Evolutionary conservation across 2,888 invertebrate genomes (phyloP).

Genomic region (Leucophora obtusa): DNA sequence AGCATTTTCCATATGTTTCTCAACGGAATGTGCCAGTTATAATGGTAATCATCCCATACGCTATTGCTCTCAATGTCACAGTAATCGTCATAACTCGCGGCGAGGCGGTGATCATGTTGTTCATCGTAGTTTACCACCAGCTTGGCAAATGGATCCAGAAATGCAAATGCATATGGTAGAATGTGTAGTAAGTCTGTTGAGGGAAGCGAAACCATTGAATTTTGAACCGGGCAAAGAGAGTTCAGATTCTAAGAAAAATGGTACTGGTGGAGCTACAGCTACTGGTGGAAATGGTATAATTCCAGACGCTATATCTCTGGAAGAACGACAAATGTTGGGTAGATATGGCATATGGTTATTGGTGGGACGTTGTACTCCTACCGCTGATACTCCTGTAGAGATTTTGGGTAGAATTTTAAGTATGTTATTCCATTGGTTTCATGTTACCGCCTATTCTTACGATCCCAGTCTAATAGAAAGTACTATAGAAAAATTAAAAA

Average conservation of each 20-base stretch:
- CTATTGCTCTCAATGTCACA: slow-evolving; percentile 93
- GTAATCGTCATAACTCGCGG: slow-evolving; percentile 91
- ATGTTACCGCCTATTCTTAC: slow-evolving; percentile 97
- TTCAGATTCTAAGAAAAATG: slow-evolving; percentile 77
- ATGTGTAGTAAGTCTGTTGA: slow-evolving; percentile 92
- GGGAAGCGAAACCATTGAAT: slow-evolving; percentile 92
- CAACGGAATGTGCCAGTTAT: slow-evolving; percentile 96
- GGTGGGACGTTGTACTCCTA: slow-evolving; percentile 93
- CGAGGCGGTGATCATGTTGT: slow-evolving; percentile 94
- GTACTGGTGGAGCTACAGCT: slow-evolving; percentile 72
- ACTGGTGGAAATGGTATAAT: slow-evolving; percentile 39
- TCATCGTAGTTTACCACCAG: slow-evolving; percentile 90
- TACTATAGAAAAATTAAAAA: slow-evolving; percentile 93
- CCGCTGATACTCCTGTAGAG: slow-evolving; percentile 87
- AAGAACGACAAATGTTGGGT: slow-evolving; percentile 93
- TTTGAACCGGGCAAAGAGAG: slow-evolving; percentile 82
- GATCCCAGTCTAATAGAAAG: slow-evolving; percentile 90
- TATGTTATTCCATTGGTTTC: slow-evolving; percentile 99
- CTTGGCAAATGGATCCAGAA: slow-evolving; percentile 94
- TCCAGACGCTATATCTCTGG: slow-evolving; percentile 85
- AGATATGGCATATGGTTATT: slow-evolving; percentile 98
- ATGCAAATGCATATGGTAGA: slow-evolving; percentile 96
- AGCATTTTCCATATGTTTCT: slow-evolving; percentile 97
- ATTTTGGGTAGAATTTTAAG: slow-evolving; percentile 93
- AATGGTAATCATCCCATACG: slow-evolving; percentile 98